Evolutionary conservation across 2,113 vertebrate genomes (phyloP).

Genomic region (Eonycteris spelaea): DNA sequence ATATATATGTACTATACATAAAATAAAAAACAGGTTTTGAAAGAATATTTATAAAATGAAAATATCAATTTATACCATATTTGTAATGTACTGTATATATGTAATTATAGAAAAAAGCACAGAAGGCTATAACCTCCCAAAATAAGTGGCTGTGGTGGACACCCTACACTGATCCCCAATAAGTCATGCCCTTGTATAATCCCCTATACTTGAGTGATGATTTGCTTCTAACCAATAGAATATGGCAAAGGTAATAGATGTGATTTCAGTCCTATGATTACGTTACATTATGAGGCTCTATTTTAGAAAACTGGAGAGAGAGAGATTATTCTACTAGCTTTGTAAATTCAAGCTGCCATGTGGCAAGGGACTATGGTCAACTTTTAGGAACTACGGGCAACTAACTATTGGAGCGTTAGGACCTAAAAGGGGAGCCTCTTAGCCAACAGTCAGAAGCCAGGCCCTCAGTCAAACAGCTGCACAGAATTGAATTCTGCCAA

Average conservation of each 20-base stretch:
- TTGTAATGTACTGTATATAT: background rate
- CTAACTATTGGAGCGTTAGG: background rate
- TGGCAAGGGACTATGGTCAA: background rate
- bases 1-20: background rate
- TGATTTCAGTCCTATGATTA: background rate
- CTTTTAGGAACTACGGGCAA: background rate
- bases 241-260: background rate
- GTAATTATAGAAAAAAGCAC: background rate
- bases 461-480: background rate
- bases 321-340: background rate
- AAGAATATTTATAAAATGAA: background rate
- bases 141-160: background rate
- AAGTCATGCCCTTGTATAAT: background rate
- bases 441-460: background rate
- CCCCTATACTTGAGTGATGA: background rate
- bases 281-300: background rate
- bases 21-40: conserved; percentile 10
- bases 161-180: background rate
- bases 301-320: background rate
- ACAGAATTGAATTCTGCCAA: background rate
- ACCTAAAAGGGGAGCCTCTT: background rate
- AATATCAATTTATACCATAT: background rate
- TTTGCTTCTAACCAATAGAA: conserved; percentile 8
- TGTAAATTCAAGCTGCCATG: background rate
- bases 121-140: background rate